Evolutionary conservation across 2,797 vertebrate genomes (phyloP).

Genomic region (Anas flavirostris): DNA sequence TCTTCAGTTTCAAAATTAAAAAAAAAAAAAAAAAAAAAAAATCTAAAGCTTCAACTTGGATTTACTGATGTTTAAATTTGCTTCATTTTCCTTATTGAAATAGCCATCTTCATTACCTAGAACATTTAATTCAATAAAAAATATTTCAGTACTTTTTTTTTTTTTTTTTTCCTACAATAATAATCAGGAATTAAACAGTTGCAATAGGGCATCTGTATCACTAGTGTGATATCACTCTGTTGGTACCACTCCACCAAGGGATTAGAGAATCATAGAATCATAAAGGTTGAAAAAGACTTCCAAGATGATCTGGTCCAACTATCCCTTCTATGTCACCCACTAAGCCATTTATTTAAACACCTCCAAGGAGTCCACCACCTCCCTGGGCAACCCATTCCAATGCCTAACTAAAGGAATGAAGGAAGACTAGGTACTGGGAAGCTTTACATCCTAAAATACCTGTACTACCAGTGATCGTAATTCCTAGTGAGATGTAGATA

Average conservation of each 20-base stretch:
- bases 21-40: not conserved
- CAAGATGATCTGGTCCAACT: no score
- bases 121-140: not conserved
- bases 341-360: no score
- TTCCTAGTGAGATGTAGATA: not conserved
- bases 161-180: not conserved
- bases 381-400: no score
- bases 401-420: not conserved
- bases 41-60: not conserved
- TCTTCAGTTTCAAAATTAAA: not conserved
- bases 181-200: not conserved
- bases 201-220: not conserved
- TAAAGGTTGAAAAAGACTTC: no score
- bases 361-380: no score
- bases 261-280: not conserved
- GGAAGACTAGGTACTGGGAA: not conserved
- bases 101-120: not conserved
- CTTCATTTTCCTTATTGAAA: not conserved
- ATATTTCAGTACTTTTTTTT: not conserved
- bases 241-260: not conserved
- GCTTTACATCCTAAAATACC: not conserved
- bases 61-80: not conserved
- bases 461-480: not conserved
- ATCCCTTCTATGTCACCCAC: no score
- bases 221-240: not conserved